These are phyloP conservation scores for Ovibos moschatus DNA, from an alignment of 2,113 vertebrate genomes.

Conservation along the genomic window DNA sequence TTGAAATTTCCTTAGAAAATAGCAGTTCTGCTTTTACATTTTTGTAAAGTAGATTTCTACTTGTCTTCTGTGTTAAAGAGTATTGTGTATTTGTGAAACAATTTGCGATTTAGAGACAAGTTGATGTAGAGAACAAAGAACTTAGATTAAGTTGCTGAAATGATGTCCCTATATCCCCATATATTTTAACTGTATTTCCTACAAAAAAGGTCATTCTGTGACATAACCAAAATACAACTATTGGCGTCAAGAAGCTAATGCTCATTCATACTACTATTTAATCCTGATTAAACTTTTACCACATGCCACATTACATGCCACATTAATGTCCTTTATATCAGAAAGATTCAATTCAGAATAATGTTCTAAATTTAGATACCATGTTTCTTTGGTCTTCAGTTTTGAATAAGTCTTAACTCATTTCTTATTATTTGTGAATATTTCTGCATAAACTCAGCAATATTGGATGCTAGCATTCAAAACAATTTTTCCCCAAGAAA, in stretches of 20 bases:
- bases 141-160: background rate
- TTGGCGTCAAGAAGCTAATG: background rate
- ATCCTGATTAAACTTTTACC: background rate
- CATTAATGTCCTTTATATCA: background rate
- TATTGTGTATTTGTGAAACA: background rate
- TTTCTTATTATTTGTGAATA: background rate
- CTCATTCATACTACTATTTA: background rate
- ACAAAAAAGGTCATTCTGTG: background rate
- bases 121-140: background rate
- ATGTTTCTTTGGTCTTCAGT: background rate
- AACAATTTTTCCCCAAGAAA: background rate
- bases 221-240: background rate
- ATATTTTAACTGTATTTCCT: background rate
- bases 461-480: background rate
- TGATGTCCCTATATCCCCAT: background rate
- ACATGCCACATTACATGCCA: background rate
- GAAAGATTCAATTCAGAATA: background rate
- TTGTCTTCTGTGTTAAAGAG: background rate
- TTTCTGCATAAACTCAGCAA: background rate
- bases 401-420: background rate
- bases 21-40: background rate
- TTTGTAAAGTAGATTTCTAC: background rate
- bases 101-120: background rate
- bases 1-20: background rate
- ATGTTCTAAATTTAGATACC: background rate